Evolutionary conservation across 1,140 invertebrate species (phyloP), one percentile per base, ranked within the genome.

Genomic region (Tachypleus tridentatus): DNA sequence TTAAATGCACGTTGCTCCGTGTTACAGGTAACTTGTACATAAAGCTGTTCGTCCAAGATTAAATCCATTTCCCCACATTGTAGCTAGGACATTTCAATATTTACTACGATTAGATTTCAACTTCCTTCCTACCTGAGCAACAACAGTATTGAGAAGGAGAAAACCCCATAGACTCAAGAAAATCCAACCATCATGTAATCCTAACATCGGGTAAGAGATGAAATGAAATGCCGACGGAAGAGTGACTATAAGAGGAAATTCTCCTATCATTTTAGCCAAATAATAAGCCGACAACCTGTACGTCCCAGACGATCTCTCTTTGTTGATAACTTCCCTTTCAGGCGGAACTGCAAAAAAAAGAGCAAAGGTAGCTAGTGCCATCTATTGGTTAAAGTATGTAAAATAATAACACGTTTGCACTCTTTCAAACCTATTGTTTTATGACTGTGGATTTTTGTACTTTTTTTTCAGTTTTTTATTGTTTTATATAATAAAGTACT

Each of bases 221-320:
- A 87, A 76, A 75, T 88, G 85, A 78, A 89, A 90, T 68, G 88
- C 82, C 58, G 87, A 84, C 61, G 89, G 88, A 70, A 91, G 73
- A 11, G 87, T 85, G 64, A 91, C 82, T 6, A 86, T 87, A 66
- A 91, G 73, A 3, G 88, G 88, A 68, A 89, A 75, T 77, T 92
- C 89, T 59, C 88, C 88, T 57, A 87, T 82, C 85, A 89, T 89
- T 79, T 91, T 91, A 58, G 89, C 88, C 70, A 90, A 74, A 76
- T 91, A 91, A 74, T 90, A 91, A 5, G 89, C 87, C 49, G 88
- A 91, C 51, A 92, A 77, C 60, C 89, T 80, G 74, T 92, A 92
- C 51, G 87, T 86, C 49, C 89, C 89, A 29, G 87, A 87, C 67
- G 84, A 77, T 63, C 89, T 77, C 76, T 92, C 89, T 75, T 92